phyloP scores from a whole-genome alignment of 2,888 invertebrate species.

The Drosophila multiciliata region DNA sequence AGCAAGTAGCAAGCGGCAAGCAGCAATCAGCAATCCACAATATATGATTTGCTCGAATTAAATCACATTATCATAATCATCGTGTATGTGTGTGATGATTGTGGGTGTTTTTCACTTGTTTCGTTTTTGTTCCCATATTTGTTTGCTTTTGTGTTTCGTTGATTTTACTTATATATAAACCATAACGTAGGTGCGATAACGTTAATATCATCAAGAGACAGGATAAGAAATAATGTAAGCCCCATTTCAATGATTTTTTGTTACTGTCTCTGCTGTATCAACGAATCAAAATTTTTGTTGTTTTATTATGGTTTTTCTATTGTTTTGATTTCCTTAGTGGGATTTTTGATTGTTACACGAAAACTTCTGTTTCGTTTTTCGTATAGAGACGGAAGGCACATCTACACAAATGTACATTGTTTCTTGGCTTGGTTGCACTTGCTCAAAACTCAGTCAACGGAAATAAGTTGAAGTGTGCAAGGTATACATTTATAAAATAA shows the following conservation, averaged over 20 bases:
- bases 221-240: neutral
- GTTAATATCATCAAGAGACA: neutral
- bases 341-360: slow-evolving; percentile 48
- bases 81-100: slow-evolving; percentile 26
- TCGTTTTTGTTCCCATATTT: slow-evolving; percentile 41
- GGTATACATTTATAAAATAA: slow-evolving; percentile 28
- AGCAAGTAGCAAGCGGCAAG: slow-evolving; percentile 29
- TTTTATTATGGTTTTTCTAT: slow-evolving; percentile 18
- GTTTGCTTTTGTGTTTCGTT: slow-evolving; percentile 5
- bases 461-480: slow-evolving; percentile 57
- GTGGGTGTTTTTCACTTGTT: slow-evolving; percentile 46
- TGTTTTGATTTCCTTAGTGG: slow-evolving; percentile 51
- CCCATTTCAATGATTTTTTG: neutral
- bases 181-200: slow-evolving; percentile 3
- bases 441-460: slow-evolving; percentile 76
- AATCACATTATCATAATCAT: slow-evolving; percentile 25
- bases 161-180: neutral
- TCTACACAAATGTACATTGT: neutral
- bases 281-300: slow-evolving; percentile 34
- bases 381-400: slow-evolving; percentile 58
- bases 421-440: slow-evolving; percentile 42
- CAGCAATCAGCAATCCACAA: slow-evolving; percentile 14
- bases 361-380: slow-evolving; percentile 62
- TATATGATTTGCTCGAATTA: slow-evolving; percentile 45
- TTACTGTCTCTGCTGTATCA: slow-evolving; percentile 6